phyloP scores from a whole-genome alignment of 2,888 invertebrate species.

The Drosophila siamana region DNA sequence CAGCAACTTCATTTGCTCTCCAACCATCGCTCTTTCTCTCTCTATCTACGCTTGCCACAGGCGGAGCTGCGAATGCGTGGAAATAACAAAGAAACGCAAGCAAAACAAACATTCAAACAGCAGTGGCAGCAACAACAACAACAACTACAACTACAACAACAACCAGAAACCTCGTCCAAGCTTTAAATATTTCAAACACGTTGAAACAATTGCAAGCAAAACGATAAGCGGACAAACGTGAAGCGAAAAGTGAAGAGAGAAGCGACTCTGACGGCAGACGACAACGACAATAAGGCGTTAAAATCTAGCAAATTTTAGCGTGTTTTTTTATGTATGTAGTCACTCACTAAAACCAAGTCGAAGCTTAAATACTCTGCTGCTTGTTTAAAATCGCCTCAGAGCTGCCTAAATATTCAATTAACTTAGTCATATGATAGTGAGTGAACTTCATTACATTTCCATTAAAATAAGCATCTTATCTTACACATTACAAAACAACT shows the following conservation, averaged over 20 bases:
- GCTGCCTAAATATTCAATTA: too few species aligned
- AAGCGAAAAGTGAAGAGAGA: constrained; percentile 1
- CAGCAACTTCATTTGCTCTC: constrained; percentile 61
- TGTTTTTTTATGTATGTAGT: constrained; percentile 50
- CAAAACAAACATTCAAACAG: constrained; percentile 49
- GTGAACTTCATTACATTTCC: background rate
- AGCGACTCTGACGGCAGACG: background rate
- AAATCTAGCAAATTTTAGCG: constrained; percentile 62
- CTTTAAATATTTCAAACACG: constrained; percentile 75
- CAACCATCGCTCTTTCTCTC: constrained; percentile 1
- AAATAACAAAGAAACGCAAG: constrained; percentile 50
- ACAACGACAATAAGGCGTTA: constrained; percentile 47
- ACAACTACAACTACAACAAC: constrained; percentile 27
- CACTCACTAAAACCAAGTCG: background rate
- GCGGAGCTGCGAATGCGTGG: constrained; percentile 58
- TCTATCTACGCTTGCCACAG: constrained; percentile 21
- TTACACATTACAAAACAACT: too few species aligned
- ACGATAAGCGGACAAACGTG: constrained; percentile 26
- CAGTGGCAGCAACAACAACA: constrained; percentile 24
- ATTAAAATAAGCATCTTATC: too few species aligned
- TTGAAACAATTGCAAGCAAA: constrained; percentile 68
- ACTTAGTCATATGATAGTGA: background rate
- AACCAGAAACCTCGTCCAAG: constrained; percentile 22
- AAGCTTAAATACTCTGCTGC: constrained; percentile 3
- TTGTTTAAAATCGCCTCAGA: too few species aligned